Percentiles rank a stretch among this genome's conserved stretches.
Evolutionary conservation across 2,888 invertebrate genomes (phyloP).

Genomic region (Belgica antarctica): DNA sequence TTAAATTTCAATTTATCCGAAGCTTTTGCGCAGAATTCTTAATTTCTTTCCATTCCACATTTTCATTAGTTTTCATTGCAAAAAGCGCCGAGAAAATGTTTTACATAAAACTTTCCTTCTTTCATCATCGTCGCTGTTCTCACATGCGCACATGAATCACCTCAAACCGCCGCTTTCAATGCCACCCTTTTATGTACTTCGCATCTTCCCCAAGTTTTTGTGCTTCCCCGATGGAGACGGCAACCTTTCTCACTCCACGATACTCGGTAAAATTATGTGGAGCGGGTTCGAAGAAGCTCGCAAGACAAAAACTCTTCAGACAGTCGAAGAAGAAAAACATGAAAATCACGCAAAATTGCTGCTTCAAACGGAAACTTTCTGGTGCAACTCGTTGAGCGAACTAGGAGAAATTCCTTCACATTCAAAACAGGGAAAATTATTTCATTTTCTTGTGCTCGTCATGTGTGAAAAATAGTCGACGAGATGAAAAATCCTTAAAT

Average conservation of each 20-base stretch:
- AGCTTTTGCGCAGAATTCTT: constrained; percentile 1
- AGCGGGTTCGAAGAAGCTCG: background rate
- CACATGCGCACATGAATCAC: constrained; percentile 42
- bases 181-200: background rate
- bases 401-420: background rate
- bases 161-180: constrained; percentile 1
- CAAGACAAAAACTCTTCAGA: constrained; percentile 7
- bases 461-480: constrained; percentile 10
- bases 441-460: constrained; percentile 1
- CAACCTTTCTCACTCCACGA: background rate
- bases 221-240: background rate
- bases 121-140: constrained; percentile 15
- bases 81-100: background rate
- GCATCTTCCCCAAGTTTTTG: background rate
- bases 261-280: background rate
- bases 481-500: constrained; percentile 28
- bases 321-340: background rate
- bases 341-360: constrained; percentile 11
- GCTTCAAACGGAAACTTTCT: background rate
- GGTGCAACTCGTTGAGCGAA: background rate
- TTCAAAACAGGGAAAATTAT: constrained; percentile 3
- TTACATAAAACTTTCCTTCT: background rate
- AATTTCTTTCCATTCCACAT: background rate
- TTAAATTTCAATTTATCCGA: background rate
- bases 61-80: background rate